These are phyloP conservation scores for Anhinga rufa DNA, from an alignment of 2,113 vertebrate species.

Conservation along the genomic window DNA sequence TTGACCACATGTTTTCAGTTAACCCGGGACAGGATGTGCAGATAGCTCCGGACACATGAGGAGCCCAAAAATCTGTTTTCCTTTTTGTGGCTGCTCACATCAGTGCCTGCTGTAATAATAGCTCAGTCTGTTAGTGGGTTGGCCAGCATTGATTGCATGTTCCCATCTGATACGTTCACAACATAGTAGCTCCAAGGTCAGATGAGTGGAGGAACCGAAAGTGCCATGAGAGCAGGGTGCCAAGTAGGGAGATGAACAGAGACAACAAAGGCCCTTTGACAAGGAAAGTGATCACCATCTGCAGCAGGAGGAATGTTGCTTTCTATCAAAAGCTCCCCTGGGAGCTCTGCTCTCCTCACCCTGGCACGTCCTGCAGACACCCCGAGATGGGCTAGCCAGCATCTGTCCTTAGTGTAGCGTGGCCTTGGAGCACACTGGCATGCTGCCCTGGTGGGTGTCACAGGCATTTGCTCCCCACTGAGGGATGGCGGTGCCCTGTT, in stretches of 20 bases:
- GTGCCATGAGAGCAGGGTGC: neutral
- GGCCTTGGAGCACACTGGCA: neutral
- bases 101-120: neutral
- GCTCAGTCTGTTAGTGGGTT: neutral
- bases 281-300: neutral
- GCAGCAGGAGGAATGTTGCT: neutral
- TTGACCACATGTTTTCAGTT: constrained; percentile 37
- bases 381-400: neutral
- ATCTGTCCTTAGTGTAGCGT: neutral
- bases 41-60: neutral
- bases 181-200: neutral
- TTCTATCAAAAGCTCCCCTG: neutral
- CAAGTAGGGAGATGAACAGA: neutral
- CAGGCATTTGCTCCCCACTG: neutral
- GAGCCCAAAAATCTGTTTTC: constrained; percentile 3
- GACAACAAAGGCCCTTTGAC: neutral
- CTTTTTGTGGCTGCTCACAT: constrained; percentile 39
- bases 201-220: neutral
- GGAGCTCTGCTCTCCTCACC: neutral
- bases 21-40: neutral
- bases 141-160: neutral
- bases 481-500: neutral
- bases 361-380: neutral
- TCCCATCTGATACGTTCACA: neutral
- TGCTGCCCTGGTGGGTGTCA: neutral